Evolutionary conservation across 2,113 vertebrate species (phyloP), one percentile per base, ranked within the genome.

Genomic region (Pseudorectes ferrugineus): DNA sequence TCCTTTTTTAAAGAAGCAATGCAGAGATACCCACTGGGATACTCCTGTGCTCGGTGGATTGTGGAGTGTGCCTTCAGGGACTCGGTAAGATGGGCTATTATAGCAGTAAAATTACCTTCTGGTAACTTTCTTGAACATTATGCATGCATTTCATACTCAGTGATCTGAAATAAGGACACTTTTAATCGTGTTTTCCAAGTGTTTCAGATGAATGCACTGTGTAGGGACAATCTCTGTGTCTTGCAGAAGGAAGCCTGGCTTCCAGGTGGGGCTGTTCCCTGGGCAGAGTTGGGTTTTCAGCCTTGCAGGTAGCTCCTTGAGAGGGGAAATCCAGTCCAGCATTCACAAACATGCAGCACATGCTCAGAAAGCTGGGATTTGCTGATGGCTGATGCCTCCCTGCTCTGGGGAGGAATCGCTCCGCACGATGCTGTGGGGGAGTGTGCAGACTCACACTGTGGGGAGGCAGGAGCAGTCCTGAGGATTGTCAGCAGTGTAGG

Each of bases 21-120:
- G 46, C 40, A 83, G 67, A 58, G 35, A 36, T 58, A 54, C 51
- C 54, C 82, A 6, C 35, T 66, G 91, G 88, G 82, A 45, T 66
- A 13, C 46, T 92, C 46, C 78, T 62, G 67, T 80, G 88, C 88
- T 90, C 55, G 63, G 67, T 63, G 75, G 72, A 16, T 94, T 94
- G 61, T 86, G 63, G 59, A 94, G 67, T 42, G 57, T 85, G 92
- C 68, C 92, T 92, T 85, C 48, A 63, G 85, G 75, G 85, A 90
- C 63, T 80, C 33, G 40, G 79, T 73, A 70, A 73, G 67, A 77
- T 51, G 46, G 55, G 46, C 48, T 86, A 36, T 94, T 92, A 92
- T 9, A 73, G 79, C 72, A 83, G 71, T 93, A 88, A 92, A 94
- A 94, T 93, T 74, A 92, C 46, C 71, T 90, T 88, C 92, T 92